Evolutionary conservation across 1,140 invertebrate species (phyloP).

Genomic region (Oedothorax gibbosus): DNA sequence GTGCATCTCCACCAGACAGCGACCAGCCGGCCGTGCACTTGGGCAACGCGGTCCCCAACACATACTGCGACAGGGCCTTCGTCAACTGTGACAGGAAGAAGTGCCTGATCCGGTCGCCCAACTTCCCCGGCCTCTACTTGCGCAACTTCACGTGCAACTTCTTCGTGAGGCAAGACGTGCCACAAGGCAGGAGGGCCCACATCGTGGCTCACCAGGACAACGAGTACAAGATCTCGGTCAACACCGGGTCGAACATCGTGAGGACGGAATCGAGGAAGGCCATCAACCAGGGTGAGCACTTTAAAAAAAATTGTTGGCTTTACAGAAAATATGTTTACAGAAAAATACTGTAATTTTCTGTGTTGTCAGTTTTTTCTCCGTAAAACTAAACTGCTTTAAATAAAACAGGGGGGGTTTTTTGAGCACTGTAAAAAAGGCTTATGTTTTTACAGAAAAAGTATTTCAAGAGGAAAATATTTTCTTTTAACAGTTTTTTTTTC

Average conservation of each 20-base stretch:
- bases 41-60: conserved; percentile 37
- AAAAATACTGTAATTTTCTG: background rate
- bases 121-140: conserved; percentile 62
- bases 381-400: background rate
- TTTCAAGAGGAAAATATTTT: too few relatives aligned
- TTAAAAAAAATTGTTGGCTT: background rate
- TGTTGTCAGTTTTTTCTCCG: background rate
- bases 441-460: too few relatives aligned
- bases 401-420: too few relatives aligned
- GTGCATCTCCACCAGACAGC: background rate
- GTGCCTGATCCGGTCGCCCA: conserved; percentile 61
- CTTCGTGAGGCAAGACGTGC: conserved; percentile 57
- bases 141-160: conserved; percentile 63
- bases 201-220: conserved; percentile 60
- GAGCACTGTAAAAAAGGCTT: too few relatives aligned
- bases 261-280: conserved; percentile 38
- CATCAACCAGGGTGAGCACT: conserved; percentile 26
- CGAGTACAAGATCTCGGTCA: conserved; percentile 63
- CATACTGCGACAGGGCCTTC: conserved; percentile 60
- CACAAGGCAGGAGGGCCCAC: conserved; percentile 52
- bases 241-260: conserved; percentile 51
- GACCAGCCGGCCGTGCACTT: conserved; percentile 16
- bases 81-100: conserved; percentile 61
- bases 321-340: background rate
- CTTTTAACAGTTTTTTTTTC: background rate